Base-by-base conservation (phyloP, 2,113 vertebrate species). In the Baryphthengus martii region DNA sequence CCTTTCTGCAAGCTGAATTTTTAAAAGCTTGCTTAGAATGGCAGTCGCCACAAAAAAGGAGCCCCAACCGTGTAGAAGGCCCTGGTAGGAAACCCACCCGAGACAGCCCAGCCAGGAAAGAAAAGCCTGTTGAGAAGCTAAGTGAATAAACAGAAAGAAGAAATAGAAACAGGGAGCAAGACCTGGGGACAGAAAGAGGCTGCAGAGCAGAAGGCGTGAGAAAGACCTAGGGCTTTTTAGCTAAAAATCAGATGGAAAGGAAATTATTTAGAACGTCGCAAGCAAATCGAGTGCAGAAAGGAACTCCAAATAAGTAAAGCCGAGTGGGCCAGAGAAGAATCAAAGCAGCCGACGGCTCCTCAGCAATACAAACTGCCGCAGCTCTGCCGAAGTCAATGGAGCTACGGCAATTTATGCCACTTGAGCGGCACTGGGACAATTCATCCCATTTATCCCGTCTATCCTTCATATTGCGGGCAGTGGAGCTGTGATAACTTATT, bases 311-410 rank as follows among this genome's bases (percentile, higher is more conserved):
- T 88, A 95, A 96, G 76, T 65, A 93, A 97, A 93, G 85, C 88
- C 65, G 85, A 94, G 47, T 92, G 90, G 83, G 75, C 55, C 90
- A 96, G 93, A 80, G 93, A 94, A 84, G 88, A 93, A 85, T 79
- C n/a, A 85, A 55, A 79, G 67, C n/a, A 73, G 66, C 90, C 63
- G 80, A 53, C 55, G 81, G 77, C 75, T 68, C 86, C 61, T 62
- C 77, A 77, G 91, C 40, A 23, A 39, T 24, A 62, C 85, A 67
- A 86, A 95, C 24, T 70, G 85, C 81, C 78, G 17, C 14, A 1
- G 16, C n/a, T 68, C 37, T 37, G 85, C 84, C 35, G 83, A 58
- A 96, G 83, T 71, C 92, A 93, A 39, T 86, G 95, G 71, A 93
- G 93, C 91, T 58, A 24, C 2, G 39, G 75, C 91, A 82, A 86